phyloP scores from a whole-genome alignment of 2,888 invertebrate species.

The Tuberolachnus salignus region DNA sequence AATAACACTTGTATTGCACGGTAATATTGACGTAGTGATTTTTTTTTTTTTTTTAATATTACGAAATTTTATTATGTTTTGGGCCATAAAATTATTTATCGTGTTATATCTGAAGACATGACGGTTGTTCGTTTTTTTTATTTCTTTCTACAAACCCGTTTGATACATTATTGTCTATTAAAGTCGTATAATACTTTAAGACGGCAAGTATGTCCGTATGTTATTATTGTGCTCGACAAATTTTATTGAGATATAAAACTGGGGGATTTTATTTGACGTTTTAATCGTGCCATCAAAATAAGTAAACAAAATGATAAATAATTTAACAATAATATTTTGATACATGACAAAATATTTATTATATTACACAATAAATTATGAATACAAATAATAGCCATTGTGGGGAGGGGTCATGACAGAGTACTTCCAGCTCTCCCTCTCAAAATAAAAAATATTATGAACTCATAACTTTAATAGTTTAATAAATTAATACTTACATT shows the following conservation, averaged over 20 bases:
- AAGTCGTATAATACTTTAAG: constrained; percentile 22
- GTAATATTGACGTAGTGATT: background rate
- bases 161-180: background rate
- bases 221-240: constrained; percentile 7
- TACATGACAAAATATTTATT: too few species aligned
- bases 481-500: too few species aligned
- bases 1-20: too few species aligned
- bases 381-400: too few species aligned
- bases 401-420: too few species aligned
- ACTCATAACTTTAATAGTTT: too few species aligned
- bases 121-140: background rate
- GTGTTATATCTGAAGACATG: background rate
- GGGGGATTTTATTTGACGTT: constrained; percentile 5
- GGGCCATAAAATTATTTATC: constrained; percentile 33
- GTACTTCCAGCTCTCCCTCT: too few species aligned
- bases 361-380: too few species aligned
- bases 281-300: background rate
- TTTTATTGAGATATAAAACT: constrained; percentile 40
- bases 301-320: too few species aligned
- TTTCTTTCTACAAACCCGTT: constrained; percentile 16
- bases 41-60: background rate
- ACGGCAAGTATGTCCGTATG: background rate
- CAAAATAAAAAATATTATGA: too few species aligned
- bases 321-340: too few species aligned
- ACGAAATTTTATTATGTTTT: constrained; percentile 7